These are phyloP conservation scores for Cinclus mexicanus DNA, from an alignment of 2,113 vertebrate genomes.

Conservation along the genomic window DNA sequence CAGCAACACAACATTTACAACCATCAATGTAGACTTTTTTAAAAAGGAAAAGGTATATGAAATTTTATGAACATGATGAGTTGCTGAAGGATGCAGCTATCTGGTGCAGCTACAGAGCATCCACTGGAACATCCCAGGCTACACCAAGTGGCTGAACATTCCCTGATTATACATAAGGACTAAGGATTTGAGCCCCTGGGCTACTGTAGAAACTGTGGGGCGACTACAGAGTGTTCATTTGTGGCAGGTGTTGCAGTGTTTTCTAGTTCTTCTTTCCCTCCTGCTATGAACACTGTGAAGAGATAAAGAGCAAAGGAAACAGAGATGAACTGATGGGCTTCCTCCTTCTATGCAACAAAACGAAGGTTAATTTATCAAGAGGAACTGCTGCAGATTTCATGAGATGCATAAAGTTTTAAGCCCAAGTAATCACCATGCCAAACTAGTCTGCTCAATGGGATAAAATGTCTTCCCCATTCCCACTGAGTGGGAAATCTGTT, in stretches of 20 bases:
- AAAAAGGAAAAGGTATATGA: background rate
- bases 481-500: background rate
- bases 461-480: background rate
- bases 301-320: conserved; percentile 41
- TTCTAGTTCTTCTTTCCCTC: background rate
- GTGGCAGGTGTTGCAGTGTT: background rate
- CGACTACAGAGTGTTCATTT: background rate
- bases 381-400: background rate
- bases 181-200: background rate
- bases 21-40: background rate
- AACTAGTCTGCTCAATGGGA: background rate
- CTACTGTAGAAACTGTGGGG: background rate
- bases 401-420: background rate
- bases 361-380: background rate
- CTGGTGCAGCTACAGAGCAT: background rate
- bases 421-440: background rate
- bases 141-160: background rate
- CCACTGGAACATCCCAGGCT: background rate
- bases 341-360: background rate
- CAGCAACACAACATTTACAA: background rate
- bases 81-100: background rate
- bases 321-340: conserved; percentile 27
- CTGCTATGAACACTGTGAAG: background rate
- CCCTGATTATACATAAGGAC: background rate
- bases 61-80: background rate